phyloP scores from a whole-genome alignment of 2,113 vertebrate genomes.

The Bubo blakistoni region DNA sequence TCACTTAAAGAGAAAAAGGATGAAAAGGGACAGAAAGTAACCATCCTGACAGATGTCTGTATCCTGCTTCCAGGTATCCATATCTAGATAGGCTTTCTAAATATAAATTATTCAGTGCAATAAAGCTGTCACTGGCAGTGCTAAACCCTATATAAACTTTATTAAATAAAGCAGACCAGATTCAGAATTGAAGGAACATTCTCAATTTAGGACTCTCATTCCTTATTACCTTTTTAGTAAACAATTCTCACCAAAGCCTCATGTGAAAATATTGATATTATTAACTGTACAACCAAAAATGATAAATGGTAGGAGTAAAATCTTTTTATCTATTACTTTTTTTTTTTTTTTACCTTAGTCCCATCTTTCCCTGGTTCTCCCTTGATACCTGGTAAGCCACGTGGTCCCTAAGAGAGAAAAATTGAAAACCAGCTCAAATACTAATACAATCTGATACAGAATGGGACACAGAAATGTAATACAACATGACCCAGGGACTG shows the following conservation, averaged over 20 bases:
- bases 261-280: neutral
- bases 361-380: conserved; percentile 87
- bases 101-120: neutral
- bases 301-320: neutral
- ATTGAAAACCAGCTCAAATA: neutral
- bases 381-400: conserved; percentile 83
- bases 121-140: neutral
- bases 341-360: conserved; percentile 75
- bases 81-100: neutral
- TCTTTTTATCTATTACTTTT: neutral
- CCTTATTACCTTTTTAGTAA: neutral
- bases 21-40: neutral
- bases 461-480: neutral
- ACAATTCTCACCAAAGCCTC: neutral
- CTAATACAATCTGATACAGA: neutral
- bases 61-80: neutral
- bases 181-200: neutral
- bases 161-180: neutral
- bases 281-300: neutral
- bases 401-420: conserved; percentile 77
- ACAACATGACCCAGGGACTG: neutral
- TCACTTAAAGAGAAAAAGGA: neutral
- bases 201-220: neutral
- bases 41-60: neutral
- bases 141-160: neutral